Base-by-base conservation (phyloP, 2,113 vertebrate species). In the Gymnorhina tibicen region DNA sequence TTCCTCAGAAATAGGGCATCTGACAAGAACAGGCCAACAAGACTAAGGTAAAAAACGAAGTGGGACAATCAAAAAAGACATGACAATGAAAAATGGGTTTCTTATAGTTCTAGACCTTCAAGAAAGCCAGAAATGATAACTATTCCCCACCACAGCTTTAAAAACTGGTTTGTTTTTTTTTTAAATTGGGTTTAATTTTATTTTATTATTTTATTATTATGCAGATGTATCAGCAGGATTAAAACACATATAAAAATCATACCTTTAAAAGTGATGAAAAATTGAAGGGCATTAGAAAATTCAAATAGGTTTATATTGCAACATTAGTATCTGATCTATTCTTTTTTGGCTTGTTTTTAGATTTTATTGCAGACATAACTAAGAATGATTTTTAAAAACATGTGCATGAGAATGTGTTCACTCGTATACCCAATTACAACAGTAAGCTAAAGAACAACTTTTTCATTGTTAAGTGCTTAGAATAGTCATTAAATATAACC, bases 111-210 rank as follows among this genome's bases (percentile, higher is more conserved):
- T 84, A 89, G 85, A 97, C 94, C 96, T 94, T 97, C 97, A 39
- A 80, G 74, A 97, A 97, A 97, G 67, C 39, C 87, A 97, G 94
- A 89, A 95, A 96, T 62, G 78, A 97, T 64, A 96, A 94, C 98
- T 98, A 97, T 96, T 97, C 97, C 96, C 97, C 97, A 98, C 95
- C 94, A 96, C 44, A 93, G 81, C 72, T 98, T 98, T 98, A 98
- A 97, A 96, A 74, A 93, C 37, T 92, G 42, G 5, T n/a, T 39
- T 39, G 37, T 23, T 96, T 95, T 96, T 86, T 63, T 66, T 95
- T 96, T 67, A 62, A 95, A 83, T 60, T 41, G 55, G 13, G 80
- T 98, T 98, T 97, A 98, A 95, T 90, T 97, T 97, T 93, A 91
- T 95, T 86, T 97, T 95, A 92, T 94, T 33, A 70, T 94, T 91